phyloP scores from a whole-genome alignment of 1,140 invertebrate species.

The Artemia franciscana region DNA sequence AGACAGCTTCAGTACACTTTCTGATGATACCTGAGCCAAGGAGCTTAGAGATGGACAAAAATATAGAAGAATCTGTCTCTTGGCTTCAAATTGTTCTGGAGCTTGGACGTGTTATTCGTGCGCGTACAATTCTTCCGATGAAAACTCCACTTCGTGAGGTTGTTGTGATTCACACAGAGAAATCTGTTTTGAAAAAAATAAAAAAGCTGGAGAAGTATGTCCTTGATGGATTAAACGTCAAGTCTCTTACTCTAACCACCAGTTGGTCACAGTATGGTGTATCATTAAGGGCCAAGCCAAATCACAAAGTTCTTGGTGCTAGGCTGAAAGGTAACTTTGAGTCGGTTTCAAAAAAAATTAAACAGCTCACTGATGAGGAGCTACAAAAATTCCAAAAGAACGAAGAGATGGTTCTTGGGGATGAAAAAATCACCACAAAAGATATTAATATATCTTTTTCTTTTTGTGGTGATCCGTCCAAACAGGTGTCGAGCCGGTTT shows the following conservation, averaged over 20 bases:
- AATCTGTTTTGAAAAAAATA: slow-evolving; percentile 52
- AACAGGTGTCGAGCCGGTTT: slow-evolving; percentile 41
- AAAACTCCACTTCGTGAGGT: slow-evolving; percentile 93
- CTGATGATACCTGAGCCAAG: slow-evolving; percentile 57
- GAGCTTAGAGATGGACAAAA: slow-evolving; percentile 45
- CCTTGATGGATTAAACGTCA: slow-evolving; percentile 80
- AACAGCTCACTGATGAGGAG: slow-evolving; percentile 44
- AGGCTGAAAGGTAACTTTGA: slow-evolving; percentile 38
- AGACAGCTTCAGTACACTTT: slow-evolving; percentile 56
- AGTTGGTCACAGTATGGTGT: slow-evolving; percentile 88
- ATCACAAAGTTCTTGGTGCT: slow-evolving; percentile 66
- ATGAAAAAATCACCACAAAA: slow-evolving; percentile 46
- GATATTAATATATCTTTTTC: slow-evolving; percentile 71
- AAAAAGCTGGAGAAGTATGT: slow-evolving; percentile 61
- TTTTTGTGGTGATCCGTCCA: slow-evolving; percentile 28
- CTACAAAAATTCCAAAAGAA: slow-evolving; percentile 47
- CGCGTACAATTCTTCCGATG: slow-evolving; percentile 74
- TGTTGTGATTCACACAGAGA: slow-evolving; percentile 73
- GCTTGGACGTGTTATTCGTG: slow-evolving; percentile 69
- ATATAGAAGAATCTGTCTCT: slow-evolving; percentile 69
- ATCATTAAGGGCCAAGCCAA: slow-evolving; percentile 72
- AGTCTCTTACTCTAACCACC: slow-evolving; percentile 56
- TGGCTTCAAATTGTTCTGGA: slow-evolving; percentile 90
- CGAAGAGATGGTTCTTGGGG: slow-evolving; percentile 43
- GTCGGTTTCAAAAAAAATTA: background rate